Evolutionary conservation across 2,113 vertebrate species (phyloP), one percentile per base, ranked within the genome.

Genomic region (Telmatochromis brachygnathus): DNA sequence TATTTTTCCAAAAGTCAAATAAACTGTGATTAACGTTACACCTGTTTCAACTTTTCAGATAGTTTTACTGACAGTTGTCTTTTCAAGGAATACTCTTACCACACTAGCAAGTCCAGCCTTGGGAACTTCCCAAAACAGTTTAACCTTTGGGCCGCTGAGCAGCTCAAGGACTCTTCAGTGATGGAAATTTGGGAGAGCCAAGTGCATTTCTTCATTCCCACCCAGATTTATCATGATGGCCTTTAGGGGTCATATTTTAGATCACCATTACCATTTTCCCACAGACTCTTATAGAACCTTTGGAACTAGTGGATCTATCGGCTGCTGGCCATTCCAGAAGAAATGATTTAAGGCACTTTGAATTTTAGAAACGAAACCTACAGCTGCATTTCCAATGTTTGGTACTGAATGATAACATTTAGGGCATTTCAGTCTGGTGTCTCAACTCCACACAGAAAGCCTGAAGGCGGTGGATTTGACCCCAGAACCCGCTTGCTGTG

Each of bases 31-130:
- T 47, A 75, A 26, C 1, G 3, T 26, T 23, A 70, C 12, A 23
- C 35, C 62, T 6, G 2, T 68, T 21, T 68, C 35, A 14, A 23
- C n/a, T 42, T 42, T 70, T 70, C 65, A 0, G n/a, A 45, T 26
- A 73, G 37, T 73, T 49, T 77, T 28, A 45, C 6, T 26, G 79
- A 42, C 53, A 28, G 35, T 39, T 58, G 21, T 42, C 35, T 28
- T 28, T 81, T 56, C 51, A 37, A 42, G 21, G 2, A 37, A 80
- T 37, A 10, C 19, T 23, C 51, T 54, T 35, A 56, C 13, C 51
- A 9, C 21, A 19, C 35, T 56, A 2, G 9, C 51, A 23, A 23
- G 9, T 55, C n/a, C 51, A 42, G 0, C 33, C 9, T 33, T 23
- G 54, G 37, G 3, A 65, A 37, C 28, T 5, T 82, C n/a, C 39